Evolutionary conservation across 2,113 vertebrate species (phyloP).

Genomic region (Ciconia boyciana): DNA sequence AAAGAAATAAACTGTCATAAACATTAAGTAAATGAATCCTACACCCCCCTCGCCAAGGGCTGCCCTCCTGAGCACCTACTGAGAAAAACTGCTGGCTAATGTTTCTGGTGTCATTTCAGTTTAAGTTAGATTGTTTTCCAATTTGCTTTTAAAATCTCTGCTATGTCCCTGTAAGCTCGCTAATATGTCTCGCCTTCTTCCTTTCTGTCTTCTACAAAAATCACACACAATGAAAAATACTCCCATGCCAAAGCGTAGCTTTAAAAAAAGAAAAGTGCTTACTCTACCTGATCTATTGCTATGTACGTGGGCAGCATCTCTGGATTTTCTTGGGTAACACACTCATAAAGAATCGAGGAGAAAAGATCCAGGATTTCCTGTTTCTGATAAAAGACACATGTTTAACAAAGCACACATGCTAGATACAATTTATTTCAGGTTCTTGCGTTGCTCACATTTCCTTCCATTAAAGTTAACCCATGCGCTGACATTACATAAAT

Average conservation of each 20-base stretch:
- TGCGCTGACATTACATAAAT: neutral
- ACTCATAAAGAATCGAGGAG: conserved; percentile 94
- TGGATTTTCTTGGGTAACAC: conserved; percentile 94
- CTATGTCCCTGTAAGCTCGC: neutral
- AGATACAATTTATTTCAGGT: neutral
- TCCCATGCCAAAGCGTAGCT: fast-evolving
- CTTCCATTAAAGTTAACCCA: neutral
- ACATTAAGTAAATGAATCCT: neutral
- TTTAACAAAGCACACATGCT: neutral
- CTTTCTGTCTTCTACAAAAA: neutral
- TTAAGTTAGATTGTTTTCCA: neutral
- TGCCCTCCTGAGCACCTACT: neutral
- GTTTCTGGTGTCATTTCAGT: neutral
- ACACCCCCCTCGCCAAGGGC: no score
- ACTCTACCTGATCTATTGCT: conserved; percentile 91
- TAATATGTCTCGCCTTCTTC: neutral
- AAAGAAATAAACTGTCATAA: neutral
- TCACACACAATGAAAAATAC: fast-evolving
- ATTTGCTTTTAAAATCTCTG: neutral
- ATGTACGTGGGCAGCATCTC: conserved; percentile 97
- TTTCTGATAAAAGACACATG: conserved; percentile 74
- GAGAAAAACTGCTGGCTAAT: neutral
- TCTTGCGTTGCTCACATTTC: neutral
- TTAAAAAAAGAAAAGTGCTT: neutral
- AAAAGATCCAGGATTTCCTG: conserved; percentile 88